These are phyloP conservation scores for Unio pictorum DNA, from an alignment of 2,888 invertebrate species.

Conservation along the genomic window DNA sequence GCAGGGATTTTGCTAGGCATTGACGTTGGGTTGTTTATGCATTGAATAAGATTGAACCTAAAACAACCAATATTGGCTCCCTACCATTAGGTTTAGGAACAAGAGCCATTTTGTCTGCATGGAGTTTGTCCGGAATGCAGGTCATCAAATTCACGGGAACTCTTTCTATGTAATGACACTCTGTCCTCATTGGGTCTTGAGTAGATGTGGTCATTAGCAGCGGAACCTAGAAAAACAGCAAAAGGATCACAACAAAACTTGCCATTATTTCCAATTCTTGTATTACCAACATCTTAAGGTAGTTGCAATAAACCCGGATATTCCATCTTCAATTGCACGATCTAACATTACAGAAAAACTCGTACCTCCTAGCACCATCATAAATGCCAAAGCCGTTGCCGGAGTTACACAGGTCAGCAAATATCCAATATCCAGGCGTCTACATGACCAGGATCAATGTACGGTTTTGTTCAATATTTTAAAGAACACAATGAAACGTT, in stretches of 20 bases:
- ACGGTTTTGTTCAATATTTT: no score
- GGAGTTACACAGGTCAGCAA: no score
- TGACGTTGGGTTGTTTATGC: slow-evolving; percentile 8
- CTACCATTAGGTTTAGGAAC: not conserved
- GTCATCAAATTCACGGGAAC: not conserved
- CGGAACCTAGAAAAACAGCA: not conserved
- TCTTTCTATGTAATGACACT: not conserved
- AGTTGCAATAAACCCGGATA: not conserved
- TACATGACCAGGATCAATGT: no score
- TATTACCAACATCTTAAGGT: not conserved
- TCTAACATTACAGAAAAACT: no score
- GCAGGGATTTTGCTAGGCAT: slow-evolving; percentile 15
- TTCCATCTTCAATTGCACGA: no score
- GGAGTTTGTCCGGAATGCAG: not conserved
- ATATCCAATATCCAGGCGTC: no score
- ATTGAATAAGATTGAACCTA: not conserved
- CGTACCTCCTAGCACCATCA: no score
- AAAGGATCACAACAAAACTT: not conserved
- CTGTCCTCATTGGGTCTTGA: not conserved
- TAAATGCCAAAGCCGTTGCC: no score
- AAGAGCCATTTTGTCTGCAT: slow-evolving; percentile 1
- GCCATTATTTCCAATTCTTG: slow-evolving; percentile 1
- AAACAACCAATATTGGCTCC: not conserved
- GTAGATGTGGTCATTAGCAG: slow-evolving; percentile 3
- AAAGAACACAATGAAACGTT: no score